Evolutionary conservation across 2,113 vertebrate genomes (phyloP).

Genomic region (Aleadryas rufinucha): DNA sequence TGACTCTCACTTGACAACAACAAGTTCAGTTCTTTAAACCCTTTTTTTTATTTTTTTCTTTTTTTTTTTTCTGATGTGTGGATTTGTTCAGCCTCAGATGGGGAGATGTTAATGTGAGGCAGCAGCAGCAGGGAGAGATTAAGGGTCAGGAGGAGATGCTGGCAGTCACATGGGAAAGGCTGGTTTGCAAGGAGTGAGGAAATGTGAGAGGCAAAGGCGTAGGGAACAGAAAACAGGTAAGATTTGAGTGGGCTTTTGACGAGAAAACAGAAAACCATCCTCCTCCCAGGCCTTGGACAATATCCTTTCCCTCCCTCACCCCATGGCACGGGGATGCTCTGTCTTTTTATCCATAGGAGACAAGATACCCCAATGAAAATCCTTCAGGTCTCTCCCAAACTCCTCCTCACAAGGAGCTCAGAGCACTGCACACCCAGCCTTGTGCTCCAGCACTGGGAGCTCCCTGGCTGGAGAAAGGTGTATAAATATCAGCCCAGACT

Average conservation of each 20-base stretch:
- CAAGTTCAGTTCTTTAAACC: not conserved
- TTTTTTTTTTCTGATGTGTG: not conserved
- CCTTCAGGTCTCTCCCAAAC: not conserved
- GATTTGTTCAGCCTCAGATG: conserved; percentile 13
- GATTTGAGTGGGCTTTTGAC: not conserved
- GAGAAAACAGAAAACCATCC: not conserved
- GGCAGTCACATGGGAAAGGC: not conserved
- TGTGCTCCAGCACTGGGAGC: not conserved
- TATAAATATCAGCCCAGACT: not conserved
- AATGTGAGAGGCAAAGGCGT: not conserved
- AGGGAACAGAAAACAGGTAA: not conserved
- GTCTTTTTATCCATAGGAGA: not conserved
- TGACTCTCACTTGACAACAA: not conserved
- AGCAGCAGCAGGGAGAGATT: not conserved
- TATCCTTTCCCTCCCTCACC: not conserved
- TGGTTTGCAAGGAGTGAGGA: not conserved
- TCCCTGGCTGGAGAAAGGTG: not conserved
- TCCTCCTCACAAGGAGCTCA: rapidly evolving
- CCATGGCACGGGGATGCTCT: not conserved
- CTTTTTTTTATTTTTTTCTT: not conserved
- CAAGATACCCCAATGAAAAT: rapidly evolving
- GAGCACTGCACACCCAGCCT: not conserved
- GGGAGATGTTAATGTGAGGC: conserved; percentile 17
- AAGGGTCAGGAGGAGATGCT: conserved; percentile 1
- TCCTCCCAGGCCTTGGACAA: not conserved